Evolutionary conservation across 1,140 invertebrate species (phyloP), one percentile per base, ranked within the genome.

Genomic region (Episyrphus balteatus): DNA sequence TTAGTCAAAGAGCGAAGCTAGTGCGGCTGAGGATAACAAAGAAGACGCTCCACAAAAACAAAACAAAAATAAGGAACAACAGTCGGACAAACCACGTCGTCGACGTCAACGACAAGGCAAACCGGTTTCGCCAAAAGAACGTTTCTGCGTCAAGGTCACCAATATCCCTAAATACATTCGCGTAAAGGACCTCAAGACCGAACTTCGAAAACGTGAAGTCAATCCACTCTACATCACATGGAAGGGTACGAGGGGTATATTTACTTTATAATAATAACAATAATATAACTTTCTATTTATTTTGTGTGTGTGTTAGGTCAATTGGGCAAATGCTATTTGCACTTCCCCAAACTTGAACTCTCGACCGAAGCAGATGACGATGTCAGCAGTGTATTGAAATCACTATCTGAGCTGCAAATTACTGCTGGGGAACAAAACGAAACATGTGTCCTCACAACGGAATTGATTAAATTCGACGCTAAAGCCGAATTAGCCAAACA

Each of bases 201-300:
- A 75, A 38, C 61, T 81, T 12, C 59, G 62, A 18, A 73, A 77
- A 46, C 70, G 76, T 40, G 75, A 76, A 38, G 72, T 80, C 36
- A 78, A 75, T 57, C 78, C 75, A 42, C 71, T 68, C 44, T 72
- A 73, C 46, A 81, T 81, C 50, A 74, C 72, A 44, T 81, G 80
- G 79, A 66, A 66, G 45, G 63, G 63, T 66, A 54, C 17, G 53
- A 47, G 8, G 12, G 3, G 18, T 6, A 5, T 7, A 18, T 14
- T 15, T 14, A 36, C 9, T 38, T 45, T 31, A 13, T 17, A 15
- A 5, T 14, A 42, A 19, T 8, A 19, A 42, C 9, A 18, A 19
- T 19, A 46, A n/a, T n/a, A n/a, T n/a, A n/a, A n/a, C 6, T 43
- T 43, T 19, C 9, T 11, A 10, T 18, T 30, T 43, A 43, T 21